Conservation (phyloP, 2,113 vertebrate species). For the Sceloporus tristichus region DNA sequence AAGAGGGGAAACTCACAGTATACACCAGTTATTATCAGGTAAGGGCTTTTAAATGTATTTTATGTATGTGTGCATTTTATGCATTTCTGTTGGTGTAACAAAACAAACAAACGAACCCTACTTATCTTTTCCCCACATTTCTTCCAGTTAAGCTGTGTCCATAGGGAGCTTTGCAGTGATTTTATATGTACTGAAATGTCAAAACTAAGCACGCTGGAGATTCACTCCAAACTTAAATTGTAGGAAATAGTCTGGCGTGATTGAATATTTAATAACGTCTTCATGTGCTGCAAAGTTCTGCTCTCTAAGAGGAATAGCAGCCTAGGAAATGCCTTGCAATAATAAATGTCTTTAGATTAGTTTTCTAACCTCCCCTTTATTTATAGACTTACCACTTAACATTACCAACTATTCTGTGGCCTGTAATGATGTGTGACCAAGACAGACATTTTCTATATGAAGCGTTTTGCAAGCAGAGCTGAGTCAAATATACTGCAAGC, state of each 20-base stretch:
- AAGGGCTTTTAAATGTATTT: too few relatives aligned
- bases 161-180: neutral
- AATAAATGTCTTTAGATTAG: neutral
- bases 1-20: neutral
- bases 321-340: neutral
- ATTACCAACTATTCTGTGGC: neutral
- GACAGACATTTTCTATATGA: neutral
- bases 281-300: neutral
- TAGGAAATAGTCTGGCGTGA: neutral
- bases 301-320: slow-evolving; percentile 2
- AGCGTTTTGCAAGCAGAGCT: neutral
- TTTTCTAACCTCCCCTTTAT: neutral
- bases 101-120: too few relatives aligned
- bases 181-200: neutral
- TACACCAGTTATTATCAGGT: neutral
- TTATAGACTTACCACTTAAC: neutral
- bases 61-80: too few relatives aligned
- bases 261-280: neutral
- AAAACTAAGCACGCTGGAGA: slow-evolving; percentile 3
- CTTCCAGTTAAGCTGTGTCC: neutral
- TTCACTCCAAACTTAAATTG: neutral
- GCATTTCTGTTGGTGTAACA: neutral
- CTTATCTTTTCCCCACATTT: neutral
- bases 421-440: neutral
- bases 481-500: neutral